A percentile compares a stretch with the other conserved stretches of the same genome.
These are phyloP conservation scores for Melieria omissa DNA, from an alignment of 2,888 invertebrate species.

Conservation along the genomic window DNA sequence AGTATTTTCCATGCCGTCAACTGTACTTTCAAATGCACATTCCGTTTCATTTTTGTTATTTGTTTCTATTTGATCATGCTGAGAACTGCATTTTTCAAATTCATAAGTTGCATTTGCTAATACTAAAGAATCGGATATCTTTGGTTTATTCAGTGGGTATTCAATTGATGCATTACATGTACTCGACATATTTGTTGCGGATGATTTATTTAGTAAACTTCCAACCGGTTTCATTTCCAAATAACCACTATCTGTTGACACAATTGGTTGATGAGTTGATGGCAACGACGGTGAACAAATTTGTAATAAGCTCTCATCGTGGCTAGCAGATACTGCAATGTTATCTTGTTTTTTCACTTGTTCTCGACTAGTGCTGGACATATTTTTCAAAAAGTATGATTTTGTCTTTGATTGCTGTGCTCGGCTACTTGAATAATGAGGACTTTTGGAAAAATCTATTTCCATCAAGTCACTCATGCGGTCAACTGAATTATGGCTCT, in stretches of 20 bases:
- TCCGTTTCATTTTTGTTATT: too few species aligned
- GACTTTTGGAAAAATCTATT: conserved; percentile 74
- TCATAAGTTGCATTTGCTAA: conserved; percentile 15
- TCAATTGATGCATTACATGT: conserved; percentile 9
- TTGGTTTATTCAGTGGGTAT: conserved; percentile 1
- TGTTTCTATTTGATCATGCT: too few species aligned
- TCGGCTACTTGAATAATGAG: conserved; percentile 31
- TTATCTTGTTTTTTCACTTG: background rate
- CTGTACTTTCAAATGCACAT: too few species aligned
- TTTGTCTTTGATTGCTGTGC: too few species aligned
- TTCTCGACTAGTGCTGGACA: background rate
- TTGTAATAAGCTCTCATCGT: conserved; percentile 23
- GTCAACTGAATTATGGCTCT: conserved; percentile 70
- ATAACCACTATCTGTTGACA: conserved; percentile 67
- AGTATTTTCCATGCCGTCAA: too few species aligned
- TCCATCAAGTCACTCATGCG: conserved; percentile 85
- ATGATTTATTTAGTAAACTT: conserved; percentile 6
- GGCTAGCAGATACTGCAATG: conserved; percentile 23
- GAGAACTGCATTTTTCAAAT: too few species aligned
- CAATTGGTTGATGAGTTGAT: background rate
- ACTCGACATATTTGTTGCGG: background rate
- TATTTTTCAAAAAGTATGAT: background rate
- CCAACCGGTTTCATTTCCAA: conserved; percentile 72
- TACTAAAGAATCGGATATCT: conserved; percentile 21
- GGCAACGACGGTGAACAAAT: background rate